Evolutionary conservation across 2,797 vertebrate species (phyloP).

Genomic region (Epinephelus malabaricus): DNA sequence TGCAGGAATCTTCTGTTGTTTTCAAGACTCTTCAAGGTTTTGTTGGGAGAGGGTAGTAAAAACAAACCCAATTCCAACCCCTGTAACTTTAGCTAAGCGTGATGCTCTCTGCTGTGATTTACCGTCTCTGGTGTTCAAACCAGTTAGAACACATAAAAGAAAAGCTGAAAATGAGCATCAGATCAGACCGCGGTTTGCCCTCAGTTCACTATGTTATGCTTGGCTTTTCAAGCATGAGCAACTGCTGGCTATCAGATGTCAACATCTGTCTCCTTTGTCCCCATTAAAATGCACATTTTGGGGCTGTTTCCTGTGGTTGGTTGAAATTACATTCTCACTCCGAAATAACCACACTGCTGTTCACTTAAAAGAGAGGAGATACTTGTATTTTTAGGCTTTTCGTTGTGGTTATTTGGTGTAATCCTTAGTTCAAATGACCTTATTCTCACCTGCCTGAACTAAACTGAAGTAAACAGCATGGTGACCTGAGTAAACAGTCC

Average conservation of each 20-base stretch:
- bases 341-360: neutral
- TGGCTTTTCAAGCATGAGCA: constrained; percentile 49
- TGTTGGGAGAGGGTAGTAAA: constrained; percentile 32
- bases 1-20: neutral
- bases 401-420: constrained; percentile 12
- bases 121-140: constrained; percentile 34
- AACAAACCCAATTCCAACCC: constrained; percentile 27
- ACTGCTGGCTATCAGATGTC: constrained; percentile 48
- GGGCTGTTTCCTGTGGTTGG: constrained; percentile 18
- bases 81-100: constrained; percentile 29
- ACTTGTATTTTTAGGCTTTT: constrained; percentile 11
- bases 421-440: constrained; percentile 20
- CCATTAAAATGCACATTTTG: constrained; percentile 42
- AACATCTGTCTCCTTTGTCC: constrained; percentile 41
- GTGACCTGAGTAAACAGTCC: constrained; percentile 44
- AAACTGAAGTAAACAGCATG: constrained; percentile 23
- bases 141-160: constrained; percentile 35
- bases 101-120: constrained; percentile 45
- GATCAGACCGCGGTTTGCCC: constrained; percentile 43
- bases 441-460: constrained; percentile 5
- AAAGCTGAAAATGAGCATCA: constrained; percentile 44
- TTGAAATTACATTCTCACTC: constrained; percentile 17
- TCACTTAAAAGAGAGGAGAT: constrained; percentile 8
- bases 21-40: constrained; percentile 29
- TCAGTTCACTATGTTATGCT: constrained; percentile 42